Base-by-base conservation (phyloP, 1,140 invertebrate genomes). In the Manduca sexta region DNA sequence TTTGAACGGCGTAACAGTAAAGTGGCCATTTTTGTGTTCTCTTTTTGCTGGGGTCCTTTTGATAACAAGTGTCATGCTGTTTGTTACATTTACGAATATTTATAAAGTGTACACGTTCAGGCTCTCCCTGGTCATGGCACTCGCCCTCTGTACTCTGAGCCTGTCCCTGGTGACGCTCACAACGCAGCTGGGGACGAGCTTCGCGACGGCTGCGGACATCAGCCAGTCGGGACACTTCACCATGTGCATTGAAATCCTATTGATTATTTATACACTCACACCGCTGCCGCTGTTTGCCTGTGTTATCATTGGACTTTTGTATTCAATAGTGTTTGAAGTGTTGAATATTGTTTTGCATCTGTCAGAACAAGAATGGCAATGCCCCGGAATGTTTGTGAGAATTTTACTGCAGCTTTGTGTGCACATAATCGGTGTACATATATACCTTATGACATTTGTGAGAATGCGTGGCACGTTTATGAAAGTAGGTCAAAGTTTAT, bases 401-500 rank as follows among this genome's bases (percentile, higher is more conserved):
- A 86, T 94, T 44, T 82, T 97, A 34, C 90, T 96, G 48, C 97
- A 98, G 67, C 62, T 95, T 12, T 96, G 94, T 75, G 93, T 97
- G 18, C 97, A 99, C 79, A 84, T 98, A 34, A 95, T 98, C 49
- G 96, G 96, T 18, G 87, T 97, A 41, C 97, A 98, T 87, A 95
- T 98, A 65, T 91, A 96, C 57, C 90, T 98, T 56, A 97, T 98
- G 94, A 96, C 94, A 18, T 91, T 94, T 73, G 94, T 96, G 1
- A 89, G 96, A 52, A 95, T 96, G 91, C 89, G 96, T 13, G 97
- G 96, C 45, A 98, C 96, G 4, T 98, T 98, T 86, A 96, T 98
- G 92, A 98, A 98, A 88, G 95, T 98, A 38, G 96, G 96, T 0
- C 96, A 98, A 74, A 97, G 96, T 50, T 64, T 85, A 41, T 63